Conservation (phyloP, 2,113 vertebrate species). For the Cyprichromis sp. region DNA sequence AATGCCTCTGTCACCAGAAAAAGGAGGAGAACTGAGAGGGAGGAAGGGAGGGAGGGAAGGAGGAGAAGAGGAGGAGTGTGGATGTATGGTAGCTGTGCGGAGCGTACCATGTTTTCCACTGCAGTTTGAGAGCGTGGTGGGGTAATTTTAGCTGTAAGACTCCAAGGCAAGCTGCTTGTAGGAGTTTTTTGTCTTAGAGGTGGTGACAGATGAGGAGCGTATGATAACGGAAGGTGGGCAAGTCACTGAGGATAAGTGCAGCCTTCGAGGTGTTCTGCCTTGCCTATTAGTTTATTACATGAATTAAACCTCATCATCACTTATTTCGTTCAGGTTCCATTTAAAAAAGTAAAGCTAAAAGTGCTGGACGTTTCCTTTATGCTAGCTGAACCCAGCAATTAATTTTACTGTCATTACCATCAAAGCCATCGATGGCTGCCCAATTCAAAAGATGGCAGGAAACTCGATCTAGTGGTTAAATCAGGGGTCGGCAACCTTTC, state of each 20-base stretch:
- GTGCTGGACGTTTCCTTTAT: background rate
- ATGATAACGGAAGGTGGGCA: constrained; percentile 51
- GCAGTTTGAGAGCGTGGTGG: constrained; percentile 40
- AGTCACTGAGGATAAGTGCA: background rate
- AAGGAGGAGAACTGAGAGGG: constrained; percentile 29
- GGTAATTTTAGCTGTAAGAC: constrained; percentile 72
- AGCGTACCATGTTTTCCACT: constrained; percentile 70
- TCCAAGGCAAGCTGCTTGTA: constrained; percentile 40
- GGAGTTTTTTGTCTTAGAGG: constrained; percentile 62
- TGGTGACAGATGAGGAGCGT: constrained; percentile 50
- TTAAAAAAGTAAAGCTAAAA: background rate
- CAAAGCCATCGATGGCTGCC: background rate
- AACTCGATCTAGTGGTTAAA: background rate
- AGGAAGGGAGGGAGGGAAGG: background rate
- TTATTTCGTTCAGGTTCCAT: background rate
- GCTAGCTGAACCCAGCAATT: background rate
- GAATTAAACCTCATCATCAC: background rate
- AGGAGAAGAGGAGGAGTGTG: constrained; percentile 7
- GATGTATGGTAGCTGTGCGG: constrained; percentile 44
- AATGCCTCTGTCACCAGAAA: constrained; percentile 80
- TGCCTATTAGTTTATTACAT: background rate
- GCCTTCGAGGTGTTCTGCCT: background rate
- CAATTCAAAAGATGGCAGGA: background rate
- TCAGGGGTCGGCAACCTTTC: background rate
- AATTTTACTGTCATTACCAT: background rate